Conservation (phyloP, 2,113 vertebrate genomes). For the Rhineura floridana region DNA sequence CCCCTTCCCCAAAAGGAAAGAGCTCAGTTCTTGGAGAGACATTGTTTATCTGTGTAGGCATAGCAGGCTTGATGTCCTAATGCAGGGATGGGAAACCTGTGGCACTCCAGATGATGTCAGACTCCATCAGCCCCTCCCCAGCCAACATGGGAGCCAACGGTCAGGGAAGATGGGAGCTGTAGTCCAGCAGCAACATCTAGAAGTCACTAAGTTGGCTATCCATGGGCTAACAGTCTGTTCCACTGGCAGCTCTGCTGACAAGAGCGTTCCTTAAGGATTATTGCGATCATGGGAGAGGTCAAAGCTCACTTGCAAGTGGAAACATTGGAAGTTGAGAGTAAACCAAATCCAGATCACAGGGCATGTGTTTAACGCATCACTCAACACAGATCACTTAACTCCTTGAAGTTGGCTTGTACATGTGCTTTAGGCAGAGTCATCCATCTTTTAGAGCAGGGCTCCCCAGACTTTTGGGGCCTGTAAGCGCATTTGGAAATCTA, state of each 20-base stretch:
- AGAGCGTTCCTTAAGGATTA: background rate
- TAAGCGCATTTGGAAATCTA: too few relatives aligned
- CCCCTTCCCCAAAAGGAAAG: too few relatives aligned
- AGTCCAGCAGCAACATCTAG: too few relatives aligned
- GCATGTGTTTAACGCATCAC: background rate
- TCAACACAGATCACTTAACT: background rate
- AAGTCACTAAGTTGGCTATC: too few relatives aligned
- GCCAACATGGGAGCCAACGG: too few relatives aligned
- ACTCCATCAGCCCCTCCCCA: too few relatives aligned
- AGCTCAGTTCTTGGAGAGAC: background rate
- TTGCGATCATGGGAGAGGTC: background rate
- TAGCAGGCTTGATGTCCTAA: too few relatives aligned
- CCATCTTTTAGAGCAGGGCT: background rate
- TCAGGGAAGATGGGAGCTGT: too few relatives aligned
- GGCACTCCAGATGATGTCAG: too few relatives aligned
- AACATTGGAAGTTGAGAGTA: background rate
- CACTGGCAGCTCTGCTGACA: background rate
- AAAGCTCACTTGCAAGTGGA: background rate
- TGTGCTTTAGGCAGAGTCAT: background rate
- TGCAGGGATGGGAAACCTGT: too few relatives aligned
- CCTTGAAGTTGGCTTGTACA: background rate
- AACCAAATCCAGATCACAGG: background rate
- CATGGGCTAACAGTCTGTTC: background rate
- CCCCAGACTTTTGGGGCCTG: too few relatives aligned
- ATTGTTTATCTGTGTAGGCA: too few relatives aligned